Base-by-base conservation (phyloP, 2,113 vertebrate species). In the Megaceryle maxima region DNA sequence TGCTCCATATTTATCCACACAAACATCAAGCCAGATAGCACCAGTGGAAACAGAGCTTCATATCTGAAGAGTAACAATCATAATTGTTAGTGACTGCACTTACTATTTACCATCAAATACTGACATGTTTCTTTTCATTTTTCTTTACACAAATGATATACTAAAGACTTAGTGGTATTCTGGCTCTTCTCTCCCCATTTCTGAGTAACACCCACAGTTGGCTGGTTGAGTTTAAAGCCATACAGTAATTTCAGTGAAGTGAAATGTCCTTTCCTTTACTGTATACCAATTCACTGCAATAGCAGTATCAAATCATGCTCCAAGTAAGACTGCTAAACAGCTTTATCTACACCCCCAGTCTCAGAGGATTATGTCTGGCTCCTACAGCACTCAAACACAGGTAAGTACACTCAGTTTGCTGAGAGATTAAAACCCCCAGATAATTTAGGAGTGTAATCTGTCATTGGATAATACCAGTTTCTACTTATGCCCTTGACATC, bases 1-100 rank as follows among this genome's bases (percentile, higher is more conserved):
- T 99, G 99, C 63, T 99, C 99, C 94, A 99, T 98, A 74, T 98
- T 97, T 97, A 99, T 99, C 99, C 99, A 99, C 17, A 95, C 97
- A 96, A 99, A 99, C 99, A 99, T 99, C 96, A 99, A 96, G 95
- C 98, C 99, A 46, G 99, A 98, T 66, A 99, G 94, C 14, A 97
- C 98, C 24, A 99, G 96, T 5, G 98, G 99, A 76, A 99, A 99
- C 41, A 99, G 97, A 82, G 99, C 99, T 98, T 99, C 99, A 69
- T 99, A 99, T 83, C 99, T 99, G 90, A 51, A 84, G 46, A 79
- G 29, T 55, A 95, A 87, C 0, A 39, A 79, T 25, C 59, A 60
- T 1, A 64, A 35, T 25, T 51, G 22, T 51, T 25, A 51, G 50
- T 51, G 50, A 51, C 50, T 51, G 50, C 50, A 51, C 50, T 51